Percentiles rank a stretch among this genome's conserved stretches.
Evolutionary conservation across 2,888 invertebrate genomes (phyloP).

Genomic region (Tachina grossa): DNA sequence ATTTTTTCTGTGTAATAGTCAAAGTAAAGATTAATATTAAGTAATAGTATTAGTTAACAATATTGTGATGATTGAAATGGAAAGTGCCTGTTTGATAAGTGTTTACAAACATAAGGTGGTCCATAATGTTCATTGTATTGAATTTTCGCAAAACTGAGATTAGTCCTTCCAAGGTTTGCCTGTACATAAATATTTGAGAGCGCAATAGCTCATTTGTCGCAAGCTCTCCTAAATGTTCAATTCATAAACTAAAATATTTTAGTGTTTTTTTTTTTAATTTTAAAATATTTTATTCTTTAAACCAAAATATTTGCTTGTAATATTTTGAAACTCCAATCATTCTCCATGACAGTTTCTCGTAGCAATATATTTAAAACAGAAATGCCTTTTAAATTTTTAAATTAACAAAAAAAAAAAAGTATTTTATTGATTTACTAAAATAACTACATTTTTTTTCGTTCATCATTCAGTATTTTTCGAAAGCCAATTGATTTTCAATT

Average conservation of each 20-base stretch:
- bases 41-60: no score
- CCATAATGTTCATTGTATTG: no score
- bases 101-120: no score
- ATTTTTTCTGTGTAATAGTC: no score
- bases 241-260: neutral
- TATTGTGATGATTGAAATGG: no score
- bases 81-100: no score
- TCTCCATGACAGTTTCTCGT: slow-evolving; percentile 15
- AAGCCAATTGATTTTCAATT: slow-evolving; percentile 51
- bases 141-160: no score
- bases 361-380: slow-evolving; percentile 7
- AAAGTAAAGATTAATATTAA: no score
- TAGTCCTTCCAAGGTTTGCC: no score
- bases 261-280: neutral
- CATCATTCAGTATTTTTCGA: neutral
- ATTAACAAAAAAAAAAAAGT: neutral
- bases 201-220: no score
- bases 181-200: no score
- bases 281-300: neutral
- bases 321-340: slow-evolving; percentile 7
- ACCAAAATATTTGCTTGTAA: neutral
- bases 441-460: neutral
- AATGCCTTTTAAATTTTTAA: slow-evolving; percentile 13
- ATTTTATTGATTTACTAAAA: slow-evolving; percentile 33
- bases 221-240: no score